Base-by-base conservation (phyloP, 2,888 invertebrate genomes). In the Dolichopus griseipennis region DNA sequence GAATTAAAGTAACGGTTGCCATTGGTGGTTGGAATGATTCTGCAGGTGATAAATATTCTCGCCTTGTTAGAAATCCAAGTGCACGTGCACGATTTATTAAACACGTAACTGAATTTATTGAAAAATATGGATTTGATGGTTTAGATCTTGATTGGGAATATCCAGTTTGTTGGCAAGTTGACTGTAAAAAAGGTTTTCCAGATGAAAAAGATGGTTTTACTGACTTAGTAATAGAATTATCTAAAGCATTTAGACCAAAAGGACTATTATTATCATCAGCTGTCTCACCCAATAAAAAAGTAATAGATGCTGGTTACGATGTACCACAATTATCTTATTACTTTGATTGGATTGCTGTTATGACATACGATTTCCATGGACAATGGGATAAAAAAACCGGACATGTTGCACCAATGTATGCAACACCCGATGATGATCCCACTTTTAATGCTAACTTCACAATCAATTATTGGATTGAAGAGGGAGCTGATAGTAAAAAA, bases 11-110 rank as follows among this genome's bases (percentile, higher is more conserved):
- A 0, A 83, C 93, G 0, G 84, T 97, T 2, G 95, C 95, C 0
- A 87, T 97, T 69, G 97, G 97, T 8, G 97, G 96, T 0, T 96
- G 96, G 96, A 95, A 94, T 76, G 95, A 96, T 81, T 95, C 94
- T 0, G 91, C 90, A 0, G 93, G 93, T 5, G 91, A 92, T 78
- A 95, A 95, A 77, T 95, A 95, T 80, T 91, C 93, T 1, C 86
- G 89, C 64, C 82, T 95, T 43, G 93, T 92, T 0, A 90, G 91
- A 78, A 90, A 86, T 75, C 85, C 88, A 0, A 81, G 85, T 0
- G 87, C 91, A 0, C 84, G 94, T 68, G 83, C 86, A 37, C 86
- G 86, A 71, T 95, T 95, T 75, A 86, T 93, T 20, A 83, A 86
- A 0, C 88, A 92, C 73, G 90, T 90, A 0, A 72, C 92, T 0